Conservation (phyloP, 2,113 vertebrate species). For the Psilopsiagon aurifrons region DNA sequence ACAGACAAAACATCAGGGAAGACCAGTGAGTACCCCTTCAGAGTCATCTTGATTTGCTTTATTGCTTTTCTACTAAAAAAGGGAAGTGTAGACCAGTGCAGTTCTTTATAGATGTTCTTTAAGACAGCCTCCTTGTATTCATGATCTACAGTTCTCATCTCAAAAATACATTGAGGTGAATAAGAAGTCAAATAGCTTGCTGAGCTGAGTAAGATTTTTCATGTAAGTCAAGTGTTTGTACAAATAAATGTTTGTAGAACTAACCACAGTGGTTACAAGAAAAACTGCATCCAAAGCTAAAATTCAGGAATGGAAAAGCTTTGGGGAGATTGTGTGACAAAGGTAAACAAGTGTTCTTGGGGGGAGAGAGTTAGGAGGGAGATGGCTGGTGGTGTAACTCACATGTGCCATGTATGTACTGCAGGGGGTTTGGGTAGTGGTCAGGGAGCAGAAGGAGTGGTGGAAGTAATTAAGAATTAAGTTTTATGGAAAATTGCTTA, state of each 20-base stretch:
- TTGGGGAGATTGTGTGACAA: not conserved
- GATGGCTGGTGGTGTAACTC: not conserved
- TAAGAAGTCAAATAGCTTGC: not conserved
- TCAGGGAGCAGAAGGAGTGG: not conserved
- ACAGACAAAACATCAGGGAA: not conserved
- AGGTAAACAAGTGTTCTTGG: not conserved
- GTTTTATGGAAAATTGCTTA: not conserved
- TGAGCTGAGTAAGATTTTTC: not conserved
- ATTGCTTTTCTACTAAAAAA: not conserved
- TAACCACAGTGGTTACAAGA: not conserved
- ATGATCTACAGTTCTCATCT: not conserved
- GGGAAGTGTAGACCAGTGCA: not conserved
- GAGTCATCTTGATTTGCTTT: not conserved
- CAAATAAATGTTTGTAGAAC: not conserved
- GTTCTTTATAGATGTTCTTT: not conserved
- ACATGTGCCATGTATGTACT: accelerated
- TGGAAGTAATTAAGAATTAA: not conserved
- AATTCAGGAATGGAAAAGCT: not conserved
- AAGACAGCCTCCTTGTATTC: not conserved
- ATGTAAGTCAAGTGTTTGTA: not conserved
- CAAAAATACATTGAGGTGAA: not conserved
- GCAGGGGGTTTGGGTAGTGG: no score
- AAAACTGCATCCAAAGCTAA: not conserved
- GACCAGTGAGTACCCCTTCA: not conserved
- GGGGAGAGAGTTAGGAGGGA: not conserved